A percentile compares a stretch with the other conserved stretches of the same genome.
phyloP scores from a whole-genome alignment of 2,888 invertebrate genomes.

The Drosophila neotestacea region DNA sequence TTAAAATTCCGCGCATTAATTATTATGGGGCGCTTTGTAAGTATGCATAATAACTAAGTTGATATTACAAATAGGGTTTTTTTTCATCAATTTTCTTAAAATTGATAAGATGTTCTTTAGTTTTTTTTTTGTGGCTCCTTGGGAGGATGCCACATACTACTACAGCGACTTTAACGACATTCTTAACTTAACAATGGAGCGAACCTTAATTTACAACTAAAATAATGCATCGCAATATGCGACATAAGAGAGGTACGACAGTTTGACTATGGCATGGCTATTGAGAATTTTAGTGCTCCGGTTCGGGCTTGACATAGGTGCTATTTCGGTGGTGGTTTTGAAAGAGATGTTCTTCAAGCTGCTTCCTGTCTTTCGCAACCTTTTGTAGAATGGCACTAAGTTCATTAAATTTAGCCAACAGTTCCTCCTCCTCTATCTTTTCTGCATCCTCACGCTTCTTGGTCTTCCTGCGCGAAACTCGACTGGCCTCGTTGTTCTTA shows the following conservation, averaged over 20 bases:
- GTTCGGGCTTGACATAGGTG: conserved; percentile 62
- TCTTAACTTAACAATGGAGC: conserved; percentile 49
- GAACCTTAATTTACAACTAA: conserved; percentile 35
- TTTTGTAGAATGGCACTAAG: conserved; percentile 24
- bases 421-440: conserved; percentile 56
- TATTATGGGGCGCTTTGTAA: conserved; percentile 8
- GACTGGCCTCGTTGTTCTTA: conserved; percentile 84
- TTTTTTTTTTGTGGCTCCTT: conserved; percentile 41
- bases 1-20: conserved; percentile 15
- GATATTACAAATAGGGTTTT: conserved; percentile 36
- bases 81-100: conserved; percentile 27
- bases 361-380: not conserved
- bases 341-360: conserved; percentile 25
- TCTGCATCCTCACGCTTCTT: conserved; percentile 78
- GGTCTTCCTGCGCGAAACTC: conserved; percentile 82
- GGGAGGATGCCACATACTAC: conserved; percentile 33
- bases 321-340: conserved; percentile 42
- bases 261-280: conserved; percentile 60
- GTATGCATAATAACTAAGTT: conserved; percentile 53
- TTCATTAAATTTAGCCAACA: conserved; percentile 26
- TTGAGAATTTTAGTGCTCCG: conserved; percentile 60
- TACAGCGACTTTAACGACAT: conserved; percentile 62
- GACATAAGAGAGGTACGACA: conserved; percentile 58
- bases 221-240: conserved; percentile 59
- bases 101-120: conserved; percentile 20